phyloP scores from a whole-genome alignment of 2,888 invertebrate genomes.

The Microctonus aethiopoides region DNA sequence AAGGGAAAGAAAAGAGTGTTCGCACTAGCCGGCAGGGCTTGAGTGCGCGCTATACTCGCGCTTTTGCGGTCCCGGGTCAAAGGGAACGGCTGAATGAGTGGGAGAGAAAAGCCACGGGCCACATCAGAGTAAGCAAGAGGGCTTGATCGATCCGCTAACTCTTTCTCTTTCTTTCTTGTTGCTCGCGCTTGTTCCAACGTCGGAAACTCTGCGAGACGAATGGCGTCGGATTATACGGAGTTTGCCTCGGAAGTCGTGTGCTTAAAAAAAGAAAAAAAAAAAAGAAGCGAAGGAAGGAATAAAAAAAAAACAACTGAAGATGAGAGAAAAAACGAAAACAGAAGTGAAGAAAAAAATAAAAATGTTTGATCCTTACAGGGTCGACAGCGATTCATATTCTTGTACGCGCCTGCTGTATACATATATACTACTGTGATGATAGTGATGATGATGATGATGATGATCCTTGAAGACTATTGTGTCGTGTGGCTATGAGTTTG shows the following conservation, averaged over 20 bases:
- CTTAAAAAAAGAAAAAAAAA: slow-evolving; percentile 15
- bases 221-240: slow-evolving; percentile 36
- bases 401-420: background rate
- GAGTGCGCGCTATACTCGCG: slow-evolving; percentile 26
- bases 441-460: too few relatives aligned
- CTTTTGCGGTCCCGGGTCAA: slow-evolving; percentile 37
- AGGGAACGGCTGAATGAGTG: slow-evolving; percentile 34
- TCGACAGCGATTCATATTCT: slow-evolving; percentile 31
- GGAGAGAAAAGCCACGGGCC: slow-evolving; percentile 9
- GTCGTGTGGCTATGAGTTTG: background rate
- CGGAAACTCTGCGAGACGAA: slow-evolving; percentile 34
- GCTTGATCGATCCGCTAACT: slow-evolving; percentile 34
- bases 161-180: background rate
- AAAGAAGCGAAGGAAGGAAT: slow-evolving; percentile 13
- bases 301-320: slow-evolving; percentile 33
- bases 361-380: slow-evolving; percentile 21
- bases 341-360: background rate
- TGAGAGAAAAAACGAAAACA: slow-evolving; percentile 20
- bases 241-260: slow-evolving; percentile 31
- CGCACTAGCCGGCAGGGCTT: slow-evolving; percentile 10
- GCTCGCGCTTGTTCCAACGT: slow-evolving; percentile 15
- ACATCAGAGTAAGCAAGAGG: slow-evolving; percentile 14
- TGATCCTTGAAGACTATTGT: slow-evolving; percentile 9
- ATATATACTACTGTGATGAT: too few relatives aligned
- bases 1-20: background rate